Base-by-base conservation (phyloP, 2,113 vertebrate species). In the Panurus biarmicus region DNA sequence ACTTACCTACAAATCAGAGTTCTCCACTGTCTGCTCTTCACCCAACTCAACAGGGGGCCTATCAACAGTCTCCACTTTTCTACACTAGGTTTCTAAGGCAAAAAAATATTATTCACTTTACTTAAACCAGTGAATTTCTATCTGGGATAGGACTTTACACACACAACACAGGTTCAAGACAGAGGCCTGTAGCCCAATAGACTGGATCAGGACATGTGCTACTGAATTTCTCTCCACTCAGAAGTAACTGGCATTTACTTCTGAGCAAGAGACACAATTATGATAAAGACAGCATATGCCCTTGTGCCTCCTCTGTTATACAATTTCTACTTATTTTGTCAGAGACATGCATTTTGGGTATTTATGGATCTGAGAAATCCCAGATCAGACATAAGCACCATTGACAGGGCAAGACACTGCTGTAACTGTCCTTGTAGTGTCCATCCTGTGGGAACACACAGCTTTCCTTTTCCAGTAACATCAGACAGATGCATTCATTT, bases 171-270 rank as follows among this genome's bases (percentile, higher is more conserved):
- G 17, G 23, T 84, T 66, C 73, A 82, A 74, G 61, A 69, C 20
- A 50, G 17, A 9, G 31, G 12, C 26, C 25, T 42, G 47, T 26
- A 66, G 45, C 33, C 36, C 36, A 70, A 1, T 4, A 20, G 45
- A 54, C 21, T 20, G 29, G 35, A 73, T 7, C 0, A 0, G 28
- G 66, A 76, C 23, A 7, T 0, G 5, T 12, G 11, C 7, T 69
- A 75, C 29, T 33, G 69, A 84, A 56, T 66, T 73, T 56, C 31
- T 62, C 24, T 62, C 47, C 33, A 44, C 23, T 24, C 18, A 50
- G n/a, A 65, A 45, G 26, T 47, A 76, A 85, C 5, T 3, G 1
- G 38, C 31, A 26, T 54, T 73, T 73, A 69, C 58, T 76, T 48
- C 82, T 73, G 66, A 90, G 36, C n/a, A 61, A 72, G n/a, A 36